Evolutionary conservation across 2,797 vertebrate genomes (phyloP).

Genomic region (Hippopotamyrus pictus): DNA sequence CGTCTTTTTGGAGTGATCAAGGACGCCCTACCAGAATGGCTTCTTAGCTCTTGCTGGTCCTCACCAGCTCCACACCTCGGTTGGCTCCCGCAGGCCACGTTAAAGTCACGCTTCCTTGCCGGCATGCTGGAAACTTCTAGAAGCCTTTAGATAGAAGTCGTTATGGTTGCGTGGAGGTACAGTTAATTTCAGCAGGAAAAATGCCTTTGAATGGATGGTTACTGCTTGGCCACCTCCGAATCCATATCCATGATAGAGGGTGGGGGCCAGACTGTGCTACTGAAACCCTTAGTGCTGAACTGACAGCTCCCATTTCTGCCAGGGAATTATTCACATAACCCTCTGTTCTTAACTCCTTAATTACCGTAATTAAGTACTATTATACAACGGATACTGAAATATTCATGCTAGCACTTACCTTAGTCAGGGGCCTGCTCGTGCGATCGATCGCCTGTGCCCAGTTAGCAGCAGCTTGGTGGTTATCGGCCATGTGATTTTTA

Average conservation of each 20-base stretch:
- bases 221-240: conserved; percentile 34
- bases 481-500: neutral
- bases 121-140: conserved; percentile 51
- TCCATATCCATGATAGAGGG: conserved; percentile 26
- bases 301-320: conserved; percentile 19
- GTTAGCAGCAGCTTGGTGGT: neutral
- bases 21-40: neutral
- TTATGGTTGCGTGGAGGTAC: conserved; percentile 58
- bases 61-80: neutral
- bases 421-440: neutral
- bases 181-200: conserved; percentile 62
- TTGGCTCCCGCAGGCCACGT: neutral
- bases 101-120: conserved; percentile 33
- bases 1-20: neutral
- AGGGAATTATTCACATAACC: conserved; percentile 8
- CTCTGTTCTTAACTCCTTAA: conserved; percentile 28
- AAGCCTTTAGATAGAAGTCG: conserved; percentile 43
- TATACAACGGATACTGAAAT: conserved; percentile 20
- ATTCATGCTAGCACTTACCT: conserved; percentile 9
- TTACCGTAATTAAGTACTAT: conserved; percentile 24
- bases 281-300: conserved; percentile 17
- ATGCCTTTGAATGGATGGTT: conserved; percentile 52
- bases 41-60: neutral
- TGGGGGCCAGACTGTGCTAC: conserved; percentile 12
- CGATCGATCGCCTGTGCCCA: conserved; percentile 15